Evolutionary conservation across 2,113 vertebrate species (phyloP).

Genomic region (Petromus typicus): DNA sequence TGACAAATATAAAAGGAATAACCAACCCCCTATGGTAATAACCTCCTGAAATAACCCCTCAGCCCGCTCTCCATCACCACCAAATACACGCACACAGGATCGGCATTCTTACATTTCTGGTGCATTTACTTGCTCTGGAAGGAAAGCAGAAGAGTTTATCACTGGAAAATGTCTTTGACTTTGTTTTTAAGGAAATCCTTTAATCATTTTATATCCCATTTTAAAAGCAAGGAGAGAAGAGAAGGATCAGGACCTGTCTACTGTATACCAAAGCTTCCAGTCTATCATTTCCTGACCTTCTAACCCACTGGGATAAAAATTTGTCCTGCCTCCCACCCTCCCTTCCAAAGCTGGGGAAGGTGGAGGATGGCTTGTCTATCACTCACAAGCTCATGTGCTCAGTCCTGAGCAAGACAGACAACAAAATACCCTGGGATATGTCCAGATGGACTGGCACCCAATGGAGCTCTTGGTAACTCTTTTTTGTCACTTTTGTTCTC

Average conservation of each 20-base stretch:
- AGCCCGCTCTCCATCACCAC: too few species aligned
- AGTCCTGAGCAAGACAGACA: background rate
- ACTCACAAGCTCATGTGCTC: background rate
- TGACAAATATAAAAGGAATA: conserved; percentile 51
- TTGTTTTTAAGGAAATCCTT: background rate
- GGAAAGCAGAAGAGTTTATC: background rate
- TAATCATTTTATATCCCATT: conserved; percentile 23
- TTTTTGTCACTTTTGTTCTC: background rate
- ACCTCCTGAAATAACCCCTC: background rate
- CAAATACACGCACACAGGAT: background rate
- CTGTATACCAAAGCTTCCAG: background rate
- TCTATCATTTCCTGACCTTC: background rate
- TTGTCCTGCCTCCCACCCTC: background rate
- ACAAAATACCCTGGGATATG: background rate
- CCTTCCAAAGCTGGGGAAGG: background rate
- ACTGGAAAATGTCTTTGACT: background rate
- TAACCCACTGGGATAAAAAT: background rate
- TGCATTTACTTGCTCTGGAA: background rate
- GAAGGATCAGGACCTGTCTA: background rate
- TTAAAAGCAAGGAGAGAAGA: conserved; percentile 2
- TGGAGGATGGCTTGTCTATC: background rate
- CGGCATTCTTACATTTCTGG: background rate
- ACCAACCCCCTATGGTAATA: too few species aligned
- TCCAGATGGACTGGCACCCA: background rate
- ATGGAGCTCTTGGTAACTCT: background rate